Base-by-base conservation (phyloP, 2,888 invertebrate species). In the Platycheirus rosarum region DNA sequence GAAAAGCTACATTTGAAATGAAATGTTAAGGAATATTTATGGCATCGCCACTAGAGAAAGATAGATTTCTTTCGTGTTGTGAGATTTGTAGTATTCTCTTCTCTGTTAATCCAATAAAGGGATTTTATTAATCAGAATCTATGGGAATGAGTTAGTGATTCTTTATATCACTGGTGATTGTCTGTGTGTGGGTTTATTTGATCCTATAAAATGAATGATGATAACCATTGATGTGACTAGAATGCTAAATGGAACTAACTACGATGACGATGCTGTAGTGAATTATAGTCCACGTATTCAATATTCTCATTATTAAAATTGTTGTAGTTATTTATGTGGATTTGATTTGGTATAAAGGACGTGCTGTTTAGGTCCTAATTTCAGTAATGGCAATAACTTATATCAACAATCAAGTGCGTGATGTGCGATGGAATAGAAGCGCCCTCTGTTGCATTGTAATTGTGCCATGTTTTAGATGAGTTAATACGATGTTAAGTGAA, bases 281-380 rank as follows among this genome's bases (percentile, higher is more conserved):
- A 55, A 66, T 78, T 62, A 70, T 76, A 70, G 66, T 80, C 53
- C 80, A 80, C 80, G 80, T 80, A 80, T 80, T 80, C 80, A 80
- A 80, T 80, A 80, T 80, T 76, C 70, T 42, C 76, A 71, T 80
- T 80, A 80, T 80, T 76, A 76, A 80, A 80, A 80, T 80, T 80
- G 76, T 62, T 66, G 63, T 70, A 66, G 76, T 66, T 71, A 32
- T 68, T 49, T 42, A 70, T 55, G 49, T 48, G n/a, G 18, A 29
- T 42, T 42, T 42, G 29, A 57, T 66, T 57, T 23, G 20, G 35
- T 32, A 16, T 20, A 9, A 6, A 44, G 23, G 53, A 32, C 32
- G 42, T 53, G 26, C 53, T 13, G 26, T 8, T 14, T 16, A 55
- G 26, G 35, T 16, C 23, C 13, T 29, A 26, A 60, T 60, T 60